Evolutionary conservation across 2,113 vertebrate species (phyloP), one percentile per base, ranked within the genome.

Genomic region (Cephalopterus ornatus): DNA sequence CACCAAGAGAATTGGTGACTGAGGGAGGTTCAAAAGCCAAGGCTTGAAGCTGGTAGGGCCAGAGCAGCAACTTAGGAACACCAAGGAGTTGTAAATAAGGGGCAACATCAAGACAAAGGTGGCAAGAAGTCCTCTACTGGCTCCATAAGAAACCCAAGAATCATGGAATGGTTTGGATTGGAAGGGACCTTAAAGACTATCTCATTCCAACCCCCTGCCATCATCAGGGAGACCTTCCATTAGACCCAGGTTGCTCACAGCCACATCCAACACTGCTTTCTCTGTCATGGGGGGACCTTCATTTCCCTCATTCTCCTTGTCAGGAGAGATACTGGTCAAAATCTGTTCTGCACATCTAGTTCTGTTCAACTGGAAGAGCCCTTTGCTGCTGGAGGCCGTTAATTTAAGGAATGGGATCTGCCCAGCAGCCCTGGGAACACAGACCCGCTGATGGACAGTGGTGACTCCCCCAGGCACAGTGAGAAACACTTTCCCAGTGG

Each of bases 301-400:
- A 6, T 30, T 42, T 75, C 77, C 35, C 12, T 20, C 27, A 14
- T 53, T 52, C 30, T 22, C 44, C 62, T 42, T 12, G 4, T 8
- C 47, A 47, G 24, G 5, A 16, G 13, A 61, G 26, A 11, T 44
- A 8, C 4, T 67, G n/a, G 27, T 20, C 27, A 5, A 46, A 80
- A 6, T 14, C 9, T 28, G 0, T 30, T 41, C 18, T 12, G 8
- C 4, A 11, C 1, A 0, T 6, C 17, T 1, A 11, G 3, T 24
- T 27, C 49, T 58, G 32, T 37, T 56, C 66, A 49, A 22, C 12
- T 32, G 32, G 26, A 24, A 44, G n/a, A 90, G 5, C 22, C 35
- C 21, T 62, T 53, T 53, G 18, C 58, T 76, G 12, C 2, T 41
- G 11, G 49, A 47, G 70, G 14, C 27, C 13, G 14, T 24, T 73